Percentiles rank a stretch among this genome's conserved stretches.
Evolutionary conservation across 2,888 invertebrate species (phyloP).

Genomic region (Ophion costatus): DNA sequence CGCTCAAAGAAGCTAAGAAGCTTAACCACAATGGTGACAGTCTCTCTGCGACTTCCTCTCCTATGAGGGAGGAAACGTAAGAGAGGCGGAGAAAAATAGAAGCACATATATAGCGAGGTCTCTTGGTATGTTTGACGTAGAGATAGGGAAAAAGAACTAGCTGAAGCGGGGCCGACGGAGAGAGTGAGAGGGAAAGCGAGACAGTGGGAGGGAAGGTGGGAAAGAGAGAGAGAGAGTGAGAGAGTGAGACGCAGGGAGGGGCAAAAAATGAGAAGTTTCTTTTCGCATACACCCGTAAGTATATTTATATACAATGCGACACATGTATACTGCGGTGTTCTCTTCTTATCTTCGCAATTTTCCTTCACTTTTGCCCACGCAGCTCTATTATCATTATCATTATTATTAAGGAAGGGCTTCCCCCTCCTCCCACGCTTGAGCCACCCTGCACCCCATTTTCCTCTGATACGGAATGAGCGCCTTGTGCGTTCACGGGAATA

Average conservation of each 20-base stretch:
- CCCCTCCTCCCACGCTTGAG: neutral
- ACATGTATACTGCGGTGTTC: neutral
- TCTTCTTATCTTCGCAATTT: slow-evolving; percentile 4
- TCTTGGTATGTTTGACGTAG: neutral
- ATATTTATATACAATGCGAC: neutral
- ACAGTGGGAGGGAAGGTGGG: no score
- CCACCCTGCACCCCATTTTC: neutral
- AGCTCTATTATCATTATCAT: slow-evolving; percentile 17
- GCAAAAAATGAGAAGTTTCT: slow-evolving; percentile 12
- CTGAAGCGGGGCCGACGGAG: neutral
- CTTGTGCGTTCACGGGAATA: slow-evolving; percentile 28
- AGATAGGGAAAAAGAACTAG: slow-evolving; percentile 6
- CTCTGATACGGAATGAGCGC: slow-evolving; percentile 9
- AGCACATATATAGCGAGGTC: neutral
- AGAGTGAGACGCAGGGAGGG: neutral
- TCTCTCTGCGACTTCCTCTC: neutral
- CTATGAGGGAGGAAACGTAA: slow-evolving; percentile 1
- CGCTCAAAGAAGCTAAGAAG: slow-evolving; percentile 60
- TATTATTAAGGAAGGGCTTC: neutral
- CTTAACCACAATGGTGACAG: slow-evolving; percentile 60
- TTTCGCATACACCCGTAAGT: neutral
- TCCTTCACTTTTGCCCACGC: neutral
- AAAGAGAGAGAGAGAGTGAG: slow-evolving; percentile 4
- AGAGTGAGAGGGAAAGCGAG: neutral
- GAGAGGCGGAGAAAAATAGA: neutral